Base-by-base conservation (phyloP, 2,113 vertebrate species). In the Elachura formosa region DNA sequence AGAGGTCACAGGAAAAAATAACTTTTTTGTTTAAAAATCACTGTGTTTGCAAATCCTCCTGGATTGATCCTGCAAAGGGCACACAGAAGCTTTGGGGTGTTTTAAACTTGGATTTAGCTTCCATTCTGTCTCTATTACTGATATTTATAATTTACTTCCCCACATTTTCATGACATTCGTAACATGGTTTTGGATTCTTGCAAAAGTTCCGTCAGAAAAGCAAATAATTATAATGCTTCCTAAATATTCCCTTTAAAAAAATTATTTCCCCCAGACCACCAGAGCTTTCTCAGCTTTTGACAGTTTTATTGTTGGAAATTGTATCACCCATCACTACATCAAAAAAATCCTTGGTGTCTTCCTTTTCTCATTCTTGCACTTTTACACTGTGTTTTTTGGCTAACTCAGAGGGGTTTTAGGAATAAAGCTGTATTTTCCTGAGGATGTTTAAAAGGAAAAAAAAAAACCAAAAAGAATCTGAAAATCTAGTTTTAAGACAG, bases 91-190 rank as follows among this genome's bases (percentile, higher is more conserved):
- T 48, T 56, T 26, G 15, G 11, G 36, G 5, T 14, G 15, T 63
- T 80, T 67, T 62, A 36, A 59, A 36, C 22, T 31, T 26, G 31
- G n/a, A 33, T 63, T 77, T 43, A 8, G 61, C 86, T 84, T 31
- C 51, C 52, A 24, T 20, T 48, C 90, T 51, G 17, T 63, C 80
- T 29, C 0, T 24, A 3, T 12, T 56, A n/a, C 5, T 38, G 36
- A 14, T 36, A 21, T 52, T 59, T 71, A 59, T 55, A 14, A 34
- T 58, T 71, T 59, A 10, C 33, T 72, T 75, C 40, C 20, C 23
- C 3, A 0, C 7, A 17, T 48, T 36, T 36, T 46, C 51, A 10
- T 1, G 3, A 28, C 25, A 14, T 62, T 75, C 61, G 26, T 58
- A 58, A 33, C 5, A 3, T 11, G 9, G 2, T 21, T 88, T 90